Conservation (phyloP, 2,888 invertebrate species). For the Tineola bisselliella region DNA sequence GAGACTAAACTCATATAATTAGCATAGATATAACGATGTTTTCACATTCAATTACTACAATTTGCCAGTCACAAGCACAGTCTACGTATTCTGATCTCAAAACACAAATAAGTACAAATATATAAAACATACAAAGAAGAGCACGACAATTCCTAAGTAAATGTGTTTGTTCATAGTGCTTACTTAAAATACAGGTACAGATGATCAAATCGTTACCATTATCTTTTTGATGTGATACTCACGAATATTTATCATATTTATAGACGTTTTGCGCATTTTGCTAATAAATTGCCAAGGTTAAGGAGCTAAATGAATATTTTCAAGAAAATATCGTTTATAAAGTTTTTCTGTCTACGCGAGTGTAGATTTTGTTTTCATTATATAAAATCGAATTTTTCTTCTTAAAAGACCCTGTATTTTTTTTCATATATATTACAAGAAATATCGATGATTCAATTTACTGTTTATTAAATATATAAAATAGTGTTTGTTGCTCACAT, state of each 20-base stretch:
- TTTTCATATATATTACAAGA: no score
- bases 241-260: not conserved
- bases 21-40: not conserved
- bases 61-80: not conserved
- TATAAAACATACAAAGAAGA: not conserved
- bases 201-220: not conserved
- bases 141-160: not conserved
- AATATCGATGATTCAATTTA: no score
- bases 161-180: not conserved
- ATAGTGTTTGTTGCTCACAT: no score
- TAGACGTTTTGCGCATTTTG: not conserved
- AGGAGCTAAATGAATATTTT: not conserved
- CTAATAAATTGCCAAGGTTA: conserved; percentile 5
- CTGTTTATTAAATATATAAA: no score
- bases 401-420: no score
- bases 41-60: not conserved
- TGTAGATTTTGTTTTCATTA: no score
- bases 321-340: not conserved
- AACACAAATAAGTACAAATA: conserved; percentile 1
- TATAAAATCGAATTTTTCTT: no score
- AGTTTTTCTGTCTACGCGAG: no score
- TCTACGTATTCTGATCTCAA: not conserved
- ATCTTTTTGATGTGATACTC: conserved; percentile 2
- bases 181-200: not conserved
- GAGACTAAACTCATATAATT: no score